Base-by-base conservation (phyloP, 2,797 vertebrate species). In the Falco biarmicus region DNA sequence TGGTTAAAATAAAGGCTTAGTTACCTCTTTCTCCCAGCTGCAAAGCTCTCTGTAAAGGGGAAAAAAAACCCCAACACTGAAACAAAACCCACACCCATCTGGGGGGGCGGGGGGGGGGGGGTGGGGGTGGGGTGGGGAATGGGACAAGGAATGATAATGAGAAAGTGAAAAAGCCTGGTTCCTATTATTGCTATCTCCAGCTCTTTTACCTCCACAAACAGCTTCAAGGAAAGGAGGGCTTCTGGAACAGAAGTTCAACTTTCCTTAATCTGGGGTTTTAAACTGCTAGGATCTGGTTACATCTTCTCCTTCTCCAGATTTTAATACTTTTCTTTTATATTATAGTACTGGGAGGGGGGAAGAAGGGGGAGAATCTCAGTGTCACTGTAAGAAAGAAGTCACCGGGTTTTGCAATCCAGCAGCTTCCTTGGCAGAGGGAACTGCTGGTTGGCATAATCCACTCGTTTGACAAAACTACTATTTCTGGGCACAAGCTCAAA, bases 401-500 rank as follows among this genome's bases (percentile, higher is more conserved):
- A 98, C 97, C 66, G 19, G 97, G 96, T 98, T 98, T 98, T 98
- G 97, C 53, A 87, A 98, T 97, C 98, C 98, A 98, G 98, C 97
- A 97, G 98, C 97, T 98, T 97, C 97, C 95, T 98, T 98, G 98
- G 98, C 98, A 98, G 96, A 90, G 71, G 89, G 88, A 93, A 90
- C 94, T 97, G 97, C 98, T 97, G 98, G 97, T 97, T 98, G 98
- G 98, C 98, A 98, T 97, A 97, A 97, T 97, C 96, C 91, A 95
- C 97, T 98, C 97, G 47, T 98, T 98, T 98, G 98, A 98, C 97
- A 98, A 98, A 98, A 98, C 98, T 98, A 98, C 98, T 98, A 98
- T 98, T 98, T 98, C 98, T 98, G 98, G 98, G 98, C 98, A 99
- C 95, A 16, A 85, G 74, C 98, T 99, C 98, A 98, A 98, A 98